Conservation (phyloP, 2,888 invertebrate genomes). For the Tineola bisselliella region DNA sequence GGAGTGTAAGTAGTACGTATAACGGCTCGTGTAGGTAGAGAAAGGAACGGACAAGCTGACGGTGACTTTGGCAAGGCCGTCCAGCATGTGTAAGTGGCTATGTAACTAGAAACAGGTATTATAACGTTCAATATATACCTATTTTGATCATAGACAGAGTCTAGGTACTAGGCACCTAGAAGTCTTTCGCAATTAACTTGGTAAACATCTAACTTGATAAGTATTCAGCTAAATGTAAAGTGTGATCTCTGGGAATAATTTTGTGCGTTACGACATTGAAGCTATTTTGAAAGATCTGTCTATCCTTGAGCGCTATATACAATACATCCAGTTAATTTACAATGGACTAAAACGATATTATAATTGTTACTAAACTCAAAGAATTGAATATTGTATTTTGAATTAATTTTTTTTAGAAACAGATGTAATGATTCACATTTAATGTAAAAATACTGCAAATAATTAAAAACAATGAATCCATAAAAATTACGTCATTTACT, state of each 20-base stretch:
- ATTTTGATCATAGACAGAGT: not conserved
- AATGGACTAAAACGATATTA: not conserved
- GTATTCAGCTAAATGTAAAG: too few relatives aligned
- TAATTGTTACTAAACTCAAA: not conserved
- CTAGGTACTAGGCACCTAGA: not conserved
- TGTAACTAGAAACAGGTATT: conserved; percentile 10
- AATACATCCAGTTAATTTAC: too few relatives aligned
- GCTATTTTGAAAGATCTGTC: too few relatives aligned
- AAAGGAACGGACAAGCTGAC: conserved; percentile 11
- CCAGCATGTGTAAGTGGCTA: conserved; percentile 12
- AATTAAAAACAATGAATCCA: not conserved
- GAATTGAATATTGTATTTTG: not conserved
- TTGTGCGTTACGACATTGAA: too few relatives aligned
- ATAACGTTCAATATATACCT: not conserved
- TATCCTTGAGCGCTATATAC: too few relatives aligned
- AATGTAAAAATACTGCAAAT: not conserved
- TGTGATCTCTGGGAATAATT: too few relatives aligned
- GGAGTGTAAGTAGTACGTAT: conserved; percentile 11
- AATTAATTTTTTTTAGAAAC: not conserved
- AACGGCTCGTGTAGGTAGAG: conserved; percentile 10
- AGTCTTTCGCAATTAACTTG: not conserved
- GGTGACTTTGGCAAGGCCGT: conserved; percentile 41
- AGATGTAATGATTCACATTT: not conserved
- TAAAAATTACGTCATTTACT: not conserved
- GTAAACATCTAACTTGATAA: not conserved